Evolutionary conservation across 2,113 vertebrate species (phyloP), one percentile per base, ranked within the genome.

Genomic region (Pteropus alecto): DNA sequence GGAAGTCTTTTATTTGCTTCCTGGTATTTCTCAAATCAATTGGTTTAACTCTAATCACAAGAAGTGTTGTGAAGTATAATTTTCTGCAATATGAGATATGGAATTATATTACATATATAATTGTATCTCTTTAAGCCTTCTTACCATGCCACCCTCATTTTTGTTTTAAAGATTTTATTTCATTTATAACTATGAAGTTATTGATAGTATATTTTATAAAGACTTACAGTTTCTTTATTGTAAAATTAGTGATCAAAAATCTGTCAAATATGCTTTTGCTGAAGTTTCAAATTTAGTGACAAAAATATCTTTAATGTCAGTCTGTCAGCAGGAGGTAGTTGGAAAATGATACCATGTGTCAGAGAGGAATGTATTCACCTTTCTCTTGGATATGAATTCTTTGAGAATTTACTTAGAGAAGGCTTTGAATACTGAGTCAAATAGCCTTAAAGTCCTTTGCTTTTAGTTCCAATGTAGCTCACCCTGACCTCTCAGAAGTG

Each of bases 191-290:
- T 46, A 24, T 84, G 18, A 63, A 35, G 14, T 89, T 93, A 19
- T 90, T 60, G 81, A 43, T 46, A 88, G 41, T 63, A 41, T 68
- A 26, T 70, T 88, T 93, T 67, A 70, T 28, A 43, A 87, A 70
- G 60, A 35, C 35, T 54, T 93, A 58, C 2, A 85, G 18, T 89
- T 68, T 92, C 33, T 95, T 79, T 65, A 48, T 88, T 93, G 1
- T 94, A 89, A 90, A 94, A 87, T 89, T 5, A 28, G 7, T 89
- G 74, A 78, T 78, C 46, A 73, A 63, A 90, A 96, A 93, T 16
- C 21, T 46, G 30, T 30, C 63, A 84, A 48, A 67, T 91, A 82
- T 35, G 1, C 43, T 63, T 94, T 92, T 68, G 38, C 30, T 93
- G 33, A 96, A 43, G 18, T 65, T 85, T 79, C 46, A 58, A 26